phyloP scores from a whole-genome alignment of 2,888 invertebrate species.

The Drosophila lacicola region DNA sequence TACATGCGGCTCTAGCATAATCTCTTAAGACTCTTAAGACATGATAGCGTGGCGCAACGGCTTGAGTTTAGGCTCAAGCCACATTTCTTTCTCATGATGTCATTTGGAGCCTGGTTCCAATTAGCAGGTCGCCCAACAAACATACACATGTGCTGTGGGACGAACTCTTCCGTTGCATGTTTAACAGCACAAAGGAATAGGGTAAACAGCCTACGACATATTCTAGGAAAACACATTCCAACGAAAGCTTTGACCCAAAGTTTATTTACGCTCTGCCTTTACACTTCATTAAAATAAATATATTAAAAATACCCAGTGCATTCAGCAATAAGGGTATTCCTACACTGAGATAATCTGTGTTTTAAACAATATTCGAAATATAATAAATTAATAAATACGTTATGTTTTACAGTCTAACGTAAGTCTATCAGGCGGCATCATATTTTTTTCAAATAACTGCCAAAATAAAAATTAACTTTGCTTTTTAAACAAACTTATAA shows the following conservation, averaged over 20 bases:
- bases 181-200: conserved; percentile 24
- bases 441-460: no score
- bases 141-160: conserved; percentile 8
- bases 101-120: conserved; percentile 36
- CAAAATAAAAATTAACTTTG: no score
- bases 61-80: background rate
- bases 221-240: conserved; percentile 49
- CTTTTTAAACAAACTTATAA: no score
- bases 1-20: conserved; percentile 21
- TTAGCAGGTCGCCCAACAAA: conserved; percentile 30
- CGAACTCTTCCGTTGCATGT: conserved; percentile 56
- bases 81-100: conserved; percentile 50
- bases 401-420: no score
- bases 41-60: background rate
- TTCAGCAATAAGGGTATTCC: background rate
- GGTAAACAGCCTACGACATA: conserved; percentile 24
- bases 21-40: conserved; percentile 6
- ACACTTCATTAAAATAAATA: conserved; percentile 12
- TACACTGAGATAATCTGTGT: no score
- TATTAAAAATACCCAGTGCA: conserved; percentile 5
- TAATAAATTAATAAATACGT: no score
- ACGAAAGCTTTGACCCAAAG: conserved; percentile 8
- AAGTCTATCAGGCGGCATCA: no score
- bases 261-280: conserved; percentile 33
- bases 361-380: no score